phyloP scores from a whole-genome alignment of 2,888 invertebrate genomes.

The Ochropleura plecta region DNA sequence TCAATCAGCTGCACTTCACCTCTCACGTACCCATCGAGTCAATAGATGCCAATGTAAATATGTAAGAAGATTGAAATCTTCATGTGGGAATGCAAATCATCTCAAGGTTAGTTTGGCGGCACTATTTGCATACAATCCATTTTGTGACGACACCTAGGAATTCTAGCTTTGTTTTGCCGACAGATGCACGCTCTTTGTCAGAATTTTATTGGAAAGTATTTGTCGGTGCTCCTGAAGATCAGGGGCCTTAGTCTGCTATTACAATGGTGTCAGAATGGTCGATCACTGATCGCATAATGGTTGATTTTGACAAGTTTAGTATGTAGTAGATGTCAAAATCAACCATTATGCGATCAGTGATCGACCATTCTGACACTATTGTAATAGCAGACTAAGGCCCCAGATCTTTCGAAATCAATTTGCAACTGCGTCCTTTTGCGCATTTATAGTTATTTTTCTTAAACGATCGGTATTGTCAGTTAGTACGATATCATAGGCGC shows the following conservation, averaged over 20 bases:
- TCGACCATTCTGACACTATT: too few relatives aligned
- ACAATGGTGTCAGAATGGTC: too few relatives aligned
- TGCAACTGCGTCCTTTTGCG: background rate
- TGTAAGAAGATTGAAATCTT: constrained; percentile 71
- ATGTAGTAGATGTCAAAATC: too few relatives aligned
- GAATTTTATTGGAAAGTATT: constrained; percentile 26
- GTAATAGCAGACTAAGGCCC: too few relatives aligned
- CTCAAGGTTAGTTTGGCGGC: constrained; percentile 73
- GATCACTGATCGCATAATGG: too few relatives aligned
- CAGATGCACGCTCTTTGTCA: constrained; percentile 36
- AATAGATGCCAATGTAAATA: constrained; percentile 72
- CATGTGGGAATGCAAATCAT: constrained; percentile 77
- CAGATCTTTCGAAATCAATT: background rate
- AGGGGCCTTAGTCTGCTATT: too few relatives aligned
- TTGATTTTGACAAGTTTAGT: too few relatives aligned
- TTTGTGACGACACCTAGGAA: constrained; percentile 74
- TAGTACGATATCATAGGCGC: background rate
- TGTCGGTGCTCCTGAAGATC: background rate
- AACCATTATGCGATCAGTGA: too few relatives aligned
- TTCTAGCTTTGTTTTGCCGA: constrained; percentile 53
- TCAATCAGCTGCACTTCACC: constrained; percentile 58
- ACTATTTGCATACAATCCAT: constrained; percentile 85
- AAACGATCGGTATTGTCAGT: background rate
- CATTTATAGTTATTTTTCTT: background rate
- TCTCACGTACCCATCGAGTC: constrained; percentile 63